Evolutionary conservation across 2,797 vertebrate species (phyloP).

Genomic region (Hemitrygon akajei): DNA sequence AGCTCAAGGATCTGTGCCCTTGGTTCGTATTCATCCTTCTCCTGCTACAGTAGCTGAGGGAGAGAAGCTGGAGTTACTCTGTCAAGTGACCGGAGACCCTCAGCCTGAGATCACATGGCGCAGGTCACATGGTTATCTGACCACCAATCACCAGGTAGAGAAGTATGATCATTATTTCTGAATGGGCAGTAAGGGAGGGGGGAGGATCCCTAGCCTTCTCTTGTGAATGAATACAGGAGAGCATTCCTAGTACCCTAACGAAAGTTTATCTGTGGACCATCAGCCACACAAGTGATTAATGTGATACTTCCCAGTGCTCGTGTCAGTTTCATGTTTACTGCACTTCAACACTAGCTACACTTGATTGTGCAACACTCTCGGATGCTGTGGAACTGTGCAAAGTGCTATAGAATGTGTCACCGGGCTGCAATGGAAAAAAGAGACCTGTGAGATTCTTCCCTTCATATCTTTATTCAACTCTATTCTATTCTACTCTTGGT

Average conservation of each 20-base stretch:
- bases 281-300: too few species aligned
- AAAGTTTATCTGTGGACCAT: background rate
- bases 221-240: background rate
- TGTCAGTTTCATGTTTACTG: background rate
- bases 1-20: constrained; percentile 55
- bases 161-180: background rate
- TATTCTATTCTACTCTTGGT: background rate
- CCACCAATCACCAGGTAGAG: constrained; percentile 75
- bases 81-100: constrained; percentile 51
- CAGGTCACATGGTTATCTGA: constrained; percentile 66
- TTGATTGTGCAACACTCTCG: background rate
- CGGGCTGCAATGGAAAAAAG: background rate
- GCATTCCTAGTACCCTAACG: background rate
- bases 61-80: background rate
- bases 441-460: too few species aligned
- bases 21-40: constrained; percentile 73
- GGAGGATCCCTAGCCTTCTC: background rate
- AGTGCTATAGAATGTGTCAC: background rate
- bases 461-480: background rate
- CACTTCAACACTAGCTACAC: background rate
- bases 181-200: background rate
- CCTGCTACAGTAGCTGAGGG: constrained; percentile 57
- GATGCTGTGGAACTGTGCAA: background rate
- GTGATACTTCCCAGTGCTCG: background rate
- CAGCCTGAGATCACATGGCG: constrained; percentile 75